Base-by-base conservation (phyloP, 2,113 vertebrate genomes). In the Cyanoderma ruficeps region DNA sequence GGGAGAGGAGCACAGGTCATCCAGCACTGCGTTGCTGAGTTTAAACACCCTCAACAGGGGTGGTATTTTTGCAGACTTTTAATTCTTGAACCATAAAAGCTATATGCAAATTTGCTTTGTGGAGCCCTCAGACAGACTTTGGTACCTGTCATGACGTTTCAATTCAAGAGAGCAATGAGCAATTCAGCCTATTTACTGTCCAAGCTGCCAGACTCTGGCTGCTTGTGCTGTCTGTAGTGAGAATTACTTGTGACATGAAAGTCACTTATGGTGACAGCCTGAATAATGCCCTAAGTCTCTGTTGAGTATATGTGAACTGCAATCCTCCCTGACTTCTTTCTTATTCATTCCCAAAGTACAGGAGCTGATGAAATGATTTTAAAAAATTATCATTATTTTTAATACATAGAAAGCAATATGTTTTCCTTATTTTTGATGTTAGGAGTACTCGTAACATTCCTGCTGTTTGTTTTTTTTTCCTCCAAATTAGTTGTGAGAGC, bases 191-290 rank as follows among this genome's bases (percentile, higher is more conserved):
- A 90, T 92, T 95, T 95, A 78, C 72, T 3, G 7, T 84, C 93
- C 83, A 41, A 78, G 86, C 94, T 97, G 94, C 91, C 96, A 97
- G 47, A 59, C 35, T 87, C 76, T 93, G 80, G 80, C 91, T 89
- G 69, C 86, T 89, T 92, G 64, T 89, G 72, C 80, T 92, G 72
- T 89, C 83, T 89, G 68, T 64, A 71, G 72, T 60, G 35, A 92
- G 76, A 94, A 97, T 96, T 92, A 55, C 76, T 96, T 93, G 47
- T 91, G 96, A 95, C 94, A 71, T 87, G 60, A 55, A 93, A 94
- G 96, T 94, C 91, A 93, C 86, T 97, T 92, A 41, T 0, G 60
- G 89, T 96, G 95, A 93, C 94, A 93, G 49, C 46, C 76, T 89
- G 91, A 95, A 87, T 83, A 95, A 96, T 84, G 64, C 83, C 91